Conservation (phyloP, 2,797 vertebrate species). For the Morus bassanus region DNA sequence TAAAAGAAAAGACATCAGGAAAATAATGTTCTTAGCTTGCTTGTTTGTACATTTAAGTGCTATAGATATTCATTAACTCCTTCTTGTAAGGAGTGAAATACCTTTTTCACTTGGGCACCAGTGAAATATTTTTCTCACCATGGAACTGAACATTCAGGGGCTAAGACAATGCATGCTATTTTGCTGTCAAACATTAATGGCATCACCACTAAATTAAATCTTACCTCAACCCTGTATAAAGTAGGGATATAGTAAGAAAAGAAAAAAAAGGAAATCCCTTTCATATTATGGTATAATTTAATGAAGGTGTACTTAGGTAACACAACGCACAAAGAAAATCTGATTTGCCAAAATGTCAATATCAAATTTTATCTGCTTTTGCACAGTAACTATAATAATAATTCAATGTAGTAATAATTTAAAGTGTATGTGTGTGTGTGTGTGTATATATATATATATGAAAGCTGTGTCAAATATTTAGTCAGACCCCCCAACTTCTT, state of each 20-base stretch:
- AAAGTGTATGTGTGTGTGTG: neutral
- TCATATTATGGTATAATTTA: neutral
- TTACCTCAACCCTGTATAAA: neutral
- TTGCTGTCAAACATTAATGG: neutral
- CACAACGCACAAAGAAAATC: neutral
- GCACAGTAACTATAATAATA: neutral
- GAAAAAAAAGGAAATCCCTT: neutral
- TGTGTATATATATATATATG: neutral
- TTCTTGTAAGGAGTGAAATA: neutral
- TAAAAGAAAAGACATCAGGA: neutral
- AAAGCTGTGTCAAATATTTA: neutral
- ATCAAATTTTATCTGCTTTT: neutral
- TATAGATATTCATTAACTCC: constrained; percentile 8
- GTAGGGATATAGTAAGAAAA: neutral
- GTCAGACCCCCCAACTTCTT: neutral
- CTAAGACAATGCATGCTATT: neutral
- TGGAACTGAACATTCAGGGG: neutral
- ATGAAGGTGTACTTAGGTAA: neutral
- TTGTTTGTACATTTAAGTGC: constrained; percentile 8
- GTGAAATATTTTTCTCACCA: neutral
- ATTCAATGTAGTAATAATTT: neutral
- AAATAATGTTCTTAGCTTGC: constrained; percentile 3
- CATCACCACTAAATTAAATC: neutral
- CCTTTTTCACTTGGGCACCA: neutral
- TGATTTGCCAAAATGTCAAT: neutral